Conservation (phyloP, 2,113 vertebrate species). For the Heterocephalus glaber region DNA sequence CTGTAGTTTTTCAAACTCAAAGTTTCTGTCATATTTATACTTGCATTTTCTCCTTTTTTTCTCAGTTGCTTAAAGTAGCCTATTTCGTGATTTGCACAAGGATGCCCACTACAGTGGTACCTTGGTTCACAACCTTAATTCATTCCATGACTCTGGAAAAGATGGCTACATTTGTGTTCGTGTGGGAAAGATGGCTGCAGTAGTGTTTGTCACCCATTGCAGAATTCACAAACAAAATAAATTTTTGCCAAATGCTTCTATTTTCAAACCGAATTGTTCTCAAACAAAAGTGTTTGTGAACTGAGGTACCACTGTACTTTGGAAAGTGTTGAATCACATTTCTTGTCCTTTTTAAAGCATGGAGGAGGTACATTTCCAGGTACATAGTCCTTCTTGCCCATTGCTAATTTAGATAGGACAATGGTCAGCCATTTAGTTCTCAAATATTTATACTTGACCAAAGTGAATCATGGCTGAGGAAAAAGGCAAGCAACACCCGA, state of each 20-base stretch:
- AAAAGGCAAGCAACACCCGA: neutral
- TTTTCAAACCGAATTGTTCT: neutral
- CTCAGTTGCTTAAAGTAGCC: neutral
- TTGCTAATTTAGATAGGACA: neutral
- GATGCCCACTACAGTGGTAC: neutral
- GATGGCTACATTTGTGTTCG: neutral
- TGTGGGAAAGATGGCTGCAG: neutral
- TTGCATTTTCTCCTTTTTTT: neutral
- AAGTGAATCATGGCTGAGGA: neutral
- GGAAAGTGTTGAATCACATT: neutral
- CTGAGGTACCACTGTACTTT: neutral
- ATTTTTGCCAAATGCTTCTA: neutral
- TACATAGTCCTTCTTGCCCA: neutral
- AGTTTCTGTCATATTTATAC: neutral
- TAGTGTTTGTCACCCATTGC: neutral
- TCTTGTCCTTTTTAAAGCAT: neutral
- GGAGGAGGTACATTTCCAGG: neutral
- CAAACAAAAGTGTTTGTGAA: neutral
- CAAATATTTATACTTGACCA: neutral
- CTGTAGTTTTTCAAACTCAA: neutral
- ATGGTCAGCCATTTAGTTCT: neutral
- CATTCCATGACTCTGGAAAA: neutral
- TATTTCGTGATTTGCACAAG: neutral
- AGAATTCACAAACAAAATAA: neutral
- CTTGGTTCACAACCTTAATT: neutral